Evolutionary conservation across 2,797 vertebrate species (phyloP), one percentile per base, ranked within the genome.

Genomic region (Mus spretus): DNA sequence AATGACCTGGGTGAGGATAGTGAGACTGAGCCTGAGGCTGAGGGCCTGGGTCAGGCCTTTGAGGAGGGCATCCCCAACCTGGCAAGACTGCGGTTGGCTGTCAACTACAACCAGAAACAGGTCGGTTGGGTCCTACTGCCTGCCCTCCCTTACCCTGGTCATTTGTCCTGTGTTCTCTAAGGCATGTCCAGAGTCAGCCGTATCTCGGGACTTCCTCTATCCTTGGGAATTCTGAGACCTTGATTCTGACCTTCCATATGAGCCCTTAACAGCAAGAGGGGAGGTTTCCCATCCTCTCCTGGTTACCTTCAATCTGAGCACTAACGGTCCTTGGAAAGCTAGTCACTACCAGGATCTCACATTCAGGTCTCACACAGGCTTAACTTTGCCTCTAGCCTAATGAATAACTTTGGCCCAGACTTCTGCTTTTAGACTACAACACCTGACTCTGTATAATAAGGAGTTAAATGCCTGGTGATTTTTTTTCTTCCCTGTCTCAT

Each of bases 31-130:
- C 90, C 90, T 0, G 93, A 94, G 24, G 22, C 98, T 1, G 98
- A 99, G 0, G 17, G 98, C 31, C 98, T 99, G 0, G 97, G 98
- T 91, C 99, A 99, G 97, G 98, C 98, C 77, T 99, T 99, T 24
- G 99, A 99, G 92, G 99, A 99, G 90, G 99, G 99, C 81, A 99
- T 99, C 94, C 99, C 99, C 88, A 99, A 99, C 98, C 97, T 99
- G 97, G 99, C 99, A 0, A 98, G 99, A 6, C 98, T 99, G 50
- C 98, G 99, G 2, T 98, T 99, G 1, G 99, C 99, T 0, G 98
- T 99, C 98, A 99, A 99, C 98, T 99, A 98, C 97, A 99, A 99
- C 97, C 99, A 99, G 98, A 99, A 99, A 96, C 98, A 98, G 99
- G 99, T 99, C 95, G 97, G 96, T 91, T n/a, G 94, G 70, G 37